Conservation (phyloP, 1,140 invertebrate genomes). For the Philopotamus ludificatus region DNA sequence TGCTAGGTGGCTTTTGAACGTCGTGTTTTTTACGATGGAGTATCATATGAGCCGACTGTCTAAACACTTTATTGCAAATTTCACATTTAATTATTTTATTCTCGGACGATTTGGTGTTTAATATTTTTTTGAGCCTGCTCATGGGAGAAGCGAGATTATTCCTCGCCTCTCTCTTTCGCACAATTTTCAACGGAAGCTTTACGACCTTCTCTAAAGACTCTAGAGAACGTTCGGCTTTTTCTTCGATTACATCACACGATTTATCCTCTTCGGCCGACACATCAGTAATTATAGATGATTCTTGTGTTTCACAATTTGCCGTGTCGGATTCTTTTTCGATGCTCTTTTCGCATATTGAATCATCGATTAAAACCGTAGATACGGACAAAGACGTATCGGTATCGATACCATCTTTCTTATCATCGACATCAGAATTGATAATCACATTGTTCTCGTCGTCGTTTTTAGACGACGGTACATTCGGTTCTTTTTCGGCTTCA, state of each 20-base stretch:
- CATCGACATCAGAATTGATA: conserved; percentile 2
- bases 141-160: conserved; percentile 24
- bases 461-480: neutral
- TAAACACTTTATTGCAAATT: conserved; percentile 34
- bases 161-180: neutral
- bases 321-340: neutral
- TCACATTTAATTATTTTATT: conserved; percentile 47
- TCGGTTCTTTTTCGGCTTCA: neutral
- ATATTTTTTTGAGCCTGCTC: conserved; percentile 34
- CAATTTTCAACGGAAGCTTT: neutral
- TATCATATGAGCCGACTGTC: conserved; percentile 34
- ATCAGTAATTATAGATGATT: neutral
- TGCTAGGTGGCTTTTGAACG: conserved; percentile 30
- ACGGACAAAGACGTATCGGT: neutral
- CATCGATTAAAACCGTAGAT: neutral
- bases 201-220: neutral
- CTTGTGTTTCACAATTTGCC: too few species aligned
- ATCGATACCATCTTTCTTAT: neutral
- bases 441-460: neutral
- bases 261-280: neutral
- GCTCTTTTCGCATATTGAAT: neutral
- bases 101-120: conserved; percentile 41
- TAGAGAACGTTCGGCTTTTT: neutral
- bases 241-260: neutral
- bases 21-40: conserved; percentile 30